Evolutionary conservation across 2,113 vertebrate genomes (phyloP), one percentile per base, ranked within the genome.

Genomic region (Urocynchramus pylzowi): DNA sequence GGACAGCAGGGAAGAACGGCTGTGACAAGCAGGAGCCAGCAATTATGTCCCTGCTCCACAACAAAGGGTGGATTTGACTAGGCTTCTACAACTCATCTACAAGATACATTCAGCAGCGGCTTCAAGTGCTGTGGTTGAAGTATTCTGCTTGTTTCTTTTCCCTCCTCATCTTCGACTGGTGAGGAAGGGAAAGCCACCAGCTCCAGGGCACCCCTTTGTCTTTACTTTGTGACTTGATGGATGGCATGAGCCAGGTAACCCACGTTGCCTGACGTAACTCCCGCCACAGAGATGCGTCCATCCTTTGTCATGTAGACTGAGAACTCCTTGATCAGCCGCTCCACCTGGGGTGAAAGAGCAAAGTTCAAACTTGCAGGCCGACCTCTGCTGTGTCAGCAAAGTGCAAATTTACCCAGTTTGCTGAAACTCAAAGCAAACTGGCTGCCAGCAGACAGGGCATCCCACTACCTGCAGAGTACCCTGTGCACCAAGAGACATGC

Each of bases 231-330:
- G 95, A 99, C 99, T 12, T 99, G 98, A 54, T 99, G 99, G 96
- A 99, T 99, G 49, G 97, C 98, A 3, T 99, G 98, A 69, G 99
- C 99, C 90, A 99, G 98, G 97, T 99, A 99, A 56, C 96, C 98
- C 35, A 99, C 99, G 0, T 99, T 99, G 85, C 98, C 98, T 0
- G 99, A 99, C 0, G 99, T 97, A 70, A 99, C 98, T 8, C 99
- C 99, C 0, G 99, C 99, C 95, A 99, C 97, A 22, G 99, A 99
- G 96, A 99, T 99, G 47, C 99, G 98, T 42, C 99, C 99, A 23
- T 99, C 99, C 95, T 99, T 99, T 39, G 99, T 99, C 99, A 99
- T 99, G 95, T 99, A 99, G 93, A 99, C 95, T 0, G 99, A 99
- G 97, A 99, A 99, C 78, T 99, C 99, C 87, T 99, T 99, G 44